phyloP scores from a whole-genome alignment of 2,888 invertebrate species.

The Helicoverpa assulta region DNA sequence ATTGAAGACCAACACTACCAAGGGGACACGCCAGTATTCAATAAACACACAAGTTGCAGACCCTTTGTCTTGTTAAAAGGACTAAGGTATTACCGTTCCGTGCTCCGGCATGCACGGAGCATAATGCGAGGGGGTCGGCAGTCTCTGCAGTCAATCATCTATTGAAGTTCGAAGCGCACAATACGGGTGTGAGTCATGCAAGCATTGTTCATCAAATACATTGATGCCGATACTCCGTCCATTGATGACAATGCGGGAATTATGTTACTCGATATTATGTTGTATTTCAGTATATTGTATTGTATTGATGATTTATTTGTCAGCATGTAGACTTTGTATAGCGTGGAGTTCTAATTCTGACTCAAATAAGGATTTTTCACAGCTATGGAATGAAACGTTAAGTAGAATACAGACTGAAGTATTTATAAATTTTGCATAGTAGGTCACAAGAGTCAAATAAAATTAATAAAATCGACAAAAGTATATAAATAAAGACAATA shows the following conservation, averaged over 20 bases:
- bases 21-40: neutral
- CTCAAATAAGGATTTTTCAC: too few species aligned
- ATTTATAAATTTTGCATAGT: too few species aligned
- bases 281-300: constrained; percentile 18
- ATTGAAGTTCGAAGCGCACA: constrained; percentile 32
- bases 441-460: too few species aligned
- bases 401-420: too few species aligned
- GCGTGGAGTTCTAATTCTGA: neutral
- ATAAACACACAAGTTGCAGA: constrained; percentile 11
- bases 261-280: constrained; percentile 4
- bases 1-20: neutral
- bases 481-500: too few species aligned
- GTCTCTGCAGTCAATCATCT: constrained; percentile 25
- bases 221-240: constrained; percentile 31
- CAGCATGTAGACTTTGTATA: constrained; percentile 33
- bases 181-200: constrained; percentile 46
- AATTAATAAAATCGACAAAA: too few species aligned
- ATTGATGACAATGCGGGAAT: constrained; percentile 35
- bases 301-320: constrained; percentile 28
- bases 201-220: constrained; percentile 45
- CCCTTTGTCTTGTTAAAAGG: constrained; percentile 38
- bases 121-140: constrained; percentile 19
- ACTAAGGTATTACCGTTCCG: constrained; percentile 2
- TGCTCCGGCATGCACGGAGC: constrained; percentile 21
- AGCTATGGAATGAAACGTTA: too few species aligned